Evolutionary conservation across 2,888 invertebrate genomes (phyloP).

Genomic region (Mimachlamys varia): DNA sequence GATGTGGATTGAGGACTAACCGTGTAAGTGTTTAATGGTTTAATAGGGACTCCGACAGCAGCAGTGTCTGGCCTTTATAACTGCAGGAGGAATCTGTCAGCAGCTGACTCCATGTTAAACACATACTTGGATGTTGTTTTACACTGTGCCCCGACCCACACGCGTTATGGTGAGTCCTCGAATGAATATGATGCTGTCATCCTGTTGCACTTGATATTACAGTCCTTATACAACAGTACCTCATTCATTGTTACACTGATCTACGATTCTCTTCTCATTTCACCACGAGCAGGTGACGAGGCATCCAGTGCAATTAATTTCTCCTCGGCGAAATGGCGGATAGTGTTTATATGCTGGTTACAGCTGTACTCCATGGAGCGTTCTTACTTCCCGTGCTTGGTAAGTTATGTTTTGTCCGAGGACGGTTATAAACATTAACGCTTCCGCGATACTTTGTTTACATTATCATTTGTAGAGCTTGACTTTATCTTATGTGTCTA

Average conservation of each 20-base stretch:
- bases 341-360: neutral
- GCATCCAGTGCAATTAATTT: neutral
- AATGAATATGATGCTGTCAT: neutral
- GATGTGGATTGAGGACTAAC: too few relatives aligned
- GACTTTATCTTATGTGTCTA: too few relatives aligned
- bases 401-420: neutral
- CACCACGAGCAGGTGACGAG: neutral
- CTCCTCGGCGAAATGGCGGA: neutral
- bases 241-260: constrained; percentile 26
- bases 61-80: too few relatives aligned
- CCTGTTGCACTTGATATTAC: neutral
- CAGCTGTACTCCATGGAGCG: neutral
- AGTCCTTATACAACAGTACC: neutral
- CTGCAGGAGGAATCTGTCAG: too few relatives aligned
- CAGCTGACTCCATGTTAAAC: too few relatives aligned
- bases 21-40: too few relatives aligned
- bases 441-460: too few relatives aligned
- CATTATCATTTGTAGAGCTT: too few relatives aligned
- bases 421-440: too few relatives aligned
- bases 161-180: constrained; percentile 8
- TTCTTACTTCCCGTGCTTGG: neutral
- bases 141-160: constrained; percentile 9
- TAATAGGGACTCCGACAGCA: too few relatives aligned
- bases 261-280: neutral
- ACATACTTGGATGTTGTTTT: neutral